phyloP scores from a whole-genome alignment of 2,113 vertebrate genomes.

The Rhinoderma darwinii region DNA sequence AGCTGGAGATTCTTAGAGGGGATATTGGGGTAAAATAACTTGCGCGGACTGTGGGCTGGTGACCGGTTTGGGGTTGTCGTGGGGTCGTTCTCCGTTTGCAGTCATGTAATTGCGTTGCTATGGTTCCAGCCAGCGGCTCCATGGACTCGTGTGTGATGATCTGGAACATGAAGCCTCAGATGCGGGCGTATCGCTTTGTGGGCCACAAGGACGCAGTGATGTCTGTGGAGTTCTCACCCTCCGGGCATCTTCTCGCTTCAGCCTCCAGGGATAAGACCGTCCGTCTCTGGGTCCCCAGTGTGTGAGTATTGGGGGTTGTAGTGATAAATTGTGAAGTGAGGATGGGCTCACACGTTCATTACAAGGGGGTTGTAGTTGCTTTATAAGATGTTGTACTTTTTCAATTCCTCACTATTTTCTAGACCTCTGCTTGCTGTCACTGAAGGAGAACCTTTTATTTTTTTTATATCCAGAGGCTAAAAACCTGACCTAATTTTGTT shows the following conservation, averaged over 20 bases:
- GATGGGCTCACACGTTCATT: too few species aligned
- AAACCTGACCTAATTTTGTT: too few species aligned
- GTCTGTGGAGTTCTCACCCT: constrained; percentile 93
- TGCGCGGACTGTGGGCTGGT: too few species aligned
- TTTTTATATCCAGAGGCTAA: background rate
- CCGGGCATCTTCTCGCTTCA: constrained; percentile 91
- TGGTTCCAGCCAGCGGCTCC: constrained; percentile 83
- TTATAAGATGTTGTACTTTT: too few species aligned
- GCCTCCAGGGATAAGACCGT: constrained; percentile 95
- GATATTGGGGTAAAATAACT: too few species aligned
- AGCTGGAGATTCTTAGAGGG: too few species aligned
- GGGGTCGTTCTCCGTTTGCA: too few species aligned
- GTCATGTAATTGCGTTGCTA: background rate
- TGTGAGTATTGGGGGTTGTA: constrained; percentile 75
- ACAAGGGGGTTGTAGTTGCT: too few species aligned
- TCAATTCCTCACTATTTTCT: too few species aligned
- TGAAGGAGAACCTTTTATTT: background rate
- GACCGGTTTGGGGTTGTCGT: too few species aligned
- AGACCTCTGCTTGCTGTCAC: background rate
- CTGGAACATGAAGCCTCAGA: constrained; percentile 93
- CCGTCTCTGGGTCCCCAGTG: constrained; percentile 92
- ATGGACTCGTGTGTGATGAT: constrained; percentile 93
- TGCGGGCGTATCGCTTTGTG: constrained; percentile 88
- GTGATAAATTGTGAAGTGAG: background rate
- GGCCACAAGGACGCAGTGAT: constrained; percentile 91